Evolutionary conservation across 2,113 vertebrate genomes (phyloP), one percentile per base, ranked within the genome.

Genomic region (Phycodurus eques): DNA sequence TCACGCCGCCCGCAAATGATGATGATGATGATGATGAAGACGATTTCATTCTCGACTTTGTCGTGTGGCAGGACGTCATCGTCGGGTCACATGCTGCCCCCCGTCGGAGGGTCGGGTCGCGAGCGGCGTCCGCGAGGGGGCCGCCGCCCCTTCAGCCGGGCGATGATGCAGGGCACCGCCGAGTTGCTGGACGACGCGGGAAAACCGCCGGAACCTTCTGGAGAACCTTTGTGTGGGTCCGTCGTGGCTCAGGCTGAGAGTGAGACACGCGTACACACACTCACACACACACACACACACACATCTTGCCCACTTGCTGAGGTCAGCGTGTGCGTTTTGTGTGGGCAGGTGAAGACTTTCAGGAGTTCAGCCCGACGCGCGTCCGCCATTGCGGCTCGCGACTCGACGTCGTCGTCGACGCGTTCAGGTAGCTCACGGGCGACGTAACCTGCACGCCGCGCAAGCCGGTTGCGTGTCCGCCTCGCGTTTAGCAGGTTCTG

Each of bases 181-280:
- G 94, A 94, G 64, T 94, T 94, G 9, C 90, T 93, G 75, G 92
- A 80, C 8, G 73, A 57, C 0, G 73, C 89, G 79, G 91, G 88
- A 0, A 87, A 78, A 0, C 17, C 53, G 53, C 53, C 53, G 8
- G 88, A 81, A 0, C 80, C 79, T 15, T 87, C 85, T 7, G 76
- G 82, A 54, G 93, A 82, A 66, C 31, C 71, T 10, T 56, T 43
- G 3, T 77, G 75, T 1, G 68, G 95, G 81, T 95, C 96, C 75
- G 93, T 96, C 77, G 95, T 96, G 3, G 94, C 95, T 53, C 95
- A 97, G 82, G 94, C 96, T 11, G 93, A 96, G 79, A 94, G 96
- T 98, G 87, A 95, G 95, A 54, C 33, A 14, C 8, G 10, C 17
- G 11, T 6, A 14, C 7, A 8, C 43, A 22, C 63, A 1, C 43